A percentile compares a stretch with the other conserved stretches of the same genome.
Conservation (phyloP, 1,140 invertebrate species). For the Eupeodes corollae region DNA sequence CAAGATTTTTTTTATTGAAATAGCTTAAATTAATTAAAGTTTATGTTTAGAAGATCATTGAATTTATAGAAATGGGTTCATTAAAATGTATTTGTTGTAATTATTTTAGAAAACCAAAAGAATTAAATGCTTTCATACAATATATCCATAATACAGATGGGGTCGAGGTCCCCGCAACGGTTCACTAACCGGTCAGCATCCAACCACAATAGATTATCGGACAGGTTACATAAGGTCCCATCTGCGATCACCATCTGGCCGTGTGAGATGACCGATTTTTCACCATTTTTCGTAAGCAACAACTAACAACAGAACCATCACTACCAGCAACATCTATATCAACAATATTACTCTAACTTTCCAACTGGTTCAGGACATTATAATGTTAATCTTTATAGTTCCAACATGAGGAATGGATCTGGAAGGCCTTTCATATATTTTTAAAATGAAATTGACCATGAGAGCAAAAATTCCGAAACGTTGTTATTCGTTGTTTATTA, state of each 20-base stretch:
- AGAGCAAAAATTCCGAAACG: conserved; percentile 33
- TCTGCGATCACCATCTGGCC: conserved; percentile 67
- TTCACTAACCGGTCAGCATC: conserved; percentile 38
- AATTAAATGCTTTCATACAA: neutral
- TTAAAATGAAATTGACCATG: conserved; percentile 30
- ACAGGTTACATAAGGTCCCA: conserved; percentile 84
- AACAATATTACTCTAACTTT: conserved; percentile 11
- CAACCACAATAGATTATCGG: conserved; percentile 54
- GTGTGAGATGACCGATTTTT: conserved; percentile 38
- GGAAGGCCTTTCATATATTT: conserved; percentile 33
- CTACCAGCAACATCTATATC: conserved; percentile 17
- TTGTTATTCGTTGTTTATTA: conserved; percentile 35
- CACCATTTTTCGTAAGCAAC: conserved; percentile 32
- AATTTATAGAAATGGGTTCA: too few species aligned
- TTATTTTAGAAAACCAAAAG: neutral
- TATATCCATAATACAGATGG: conserved; percentile 22
- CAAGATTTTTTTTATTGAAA: too few species aligned
- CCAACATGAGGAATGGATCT: conserved; percentile 11
- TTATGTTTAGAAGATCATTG: too few species aligned
- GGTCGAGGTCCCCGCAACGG: conserved; percentile 38
- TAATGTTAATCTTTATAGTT: conserved; percentile 5
- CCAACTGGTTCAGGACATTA: conserved; percentile 13
- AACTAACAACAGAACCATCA: conserved; percentile 17
- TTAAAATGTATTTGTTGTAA: neutral
- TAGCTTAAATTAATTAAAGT: too few species aligned